Conservation (phyloP, 2,888 invertebrate genomes). For the Mythimna pallens region DNA sequence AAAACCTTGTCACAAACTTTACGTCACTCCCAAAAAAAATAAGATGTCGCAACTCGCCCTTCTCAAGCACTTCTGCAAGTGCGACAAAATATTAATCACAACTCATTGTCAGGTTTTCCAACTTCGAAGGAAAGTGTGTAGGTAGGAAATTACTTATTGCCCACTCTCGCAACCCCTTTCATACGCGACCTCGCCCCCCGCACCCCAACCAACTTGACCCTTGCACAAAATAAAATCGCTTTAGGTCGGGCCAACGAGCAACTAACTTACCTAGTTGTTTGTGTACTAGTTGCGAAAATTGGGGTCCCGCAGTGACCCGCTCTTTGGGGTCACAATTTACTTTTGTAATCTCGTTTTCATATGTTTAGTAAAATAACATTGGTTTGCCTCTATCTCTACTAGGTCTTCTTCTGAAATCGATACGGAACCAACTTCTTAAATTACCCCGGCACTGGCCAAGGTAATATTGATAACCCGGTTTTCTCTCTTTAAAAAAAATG, state of each 20-base stretch:
- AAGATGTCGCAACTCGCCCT: constrained; percentile 4
- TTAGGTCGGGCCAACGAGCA: constrained; percentile 62
- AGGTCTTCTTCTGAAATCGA: not conserved
- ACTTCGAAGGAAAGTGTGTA: constrained; percentile 66
- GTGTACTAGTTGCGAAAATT: constrained; percentile 57
- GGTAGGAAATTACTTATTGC: constrained; percentile 74
- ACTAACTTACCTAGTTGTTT: constrained; percentile 59
- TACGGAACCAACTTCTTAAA: not conserved
- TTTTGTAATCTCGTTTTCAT: constrained; percentile 25
- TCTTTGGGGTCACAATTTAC: constrained; percentile 2
- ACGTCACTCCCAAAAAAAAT: not conserved
- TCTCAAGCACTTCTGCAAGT: constrained; percentile 33
- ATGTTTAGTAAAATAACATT: not conserved
- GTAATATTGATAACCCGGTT: too few relatives aligned
- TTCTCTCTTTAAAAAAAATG: too few relatives aligned
- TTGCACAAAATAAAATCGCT: constrained; percentile 71
- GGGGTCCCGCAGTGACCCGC: constrained; percentile 15
- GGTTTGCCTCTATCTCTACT: not conserved
- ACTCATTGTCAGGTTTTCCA: constrained; percentile 62
- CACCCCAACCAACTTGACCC: constrained; percentile 70
- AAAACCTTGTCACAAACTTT: not conserved
- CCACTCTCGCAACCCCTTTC: constrained; percentile 71
- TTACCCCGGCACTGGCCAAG: too few relatives aligned
- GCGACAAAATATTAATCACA: constrained; percentile 71
- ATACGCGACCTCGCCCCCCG: constrained; percentile 62